Percentiles rank a stretch among this genome's conserved stretches.
phyloP scores from a whole-genome alignment of 2,797 vertebrate species.

The Calcarius lapponicus region DNA sequence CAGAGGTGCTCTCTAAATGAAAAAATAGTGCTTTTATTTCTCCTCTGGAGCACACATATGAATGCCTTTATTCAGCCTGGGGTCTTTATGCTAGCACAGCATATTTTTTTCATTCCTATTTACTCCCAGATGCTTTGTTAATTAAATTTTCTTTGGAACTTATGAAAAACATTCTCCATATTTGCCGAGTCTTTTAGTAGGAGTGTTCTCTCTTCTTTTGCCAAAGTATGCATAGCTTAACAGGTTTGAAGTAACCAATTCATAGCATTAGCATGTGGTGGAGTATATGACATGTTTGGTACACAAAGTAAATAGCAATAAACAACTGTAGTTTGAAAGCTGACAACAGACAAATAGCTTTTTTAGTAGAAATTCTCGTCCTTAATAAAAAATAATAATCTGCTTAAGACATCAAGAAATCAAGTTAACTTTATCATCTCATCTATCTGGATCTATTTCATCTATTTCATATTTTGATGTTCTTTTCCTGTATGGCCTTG shows the following conservation, averaged over 20 bases:
- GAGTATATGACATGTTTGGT: not conserved
- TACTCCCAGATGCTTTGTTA: conserved; percentile 28
- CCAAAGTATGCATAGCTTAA: not conserved
- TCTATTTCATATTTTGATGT: not conserved
- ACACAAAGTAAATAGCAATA: not conserved
- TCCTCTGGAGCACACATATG: not conserved
- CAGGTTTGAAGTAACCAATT: not conserved
- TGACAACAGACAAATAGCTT: not conserved
- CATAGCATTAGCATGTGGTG: not conserved
- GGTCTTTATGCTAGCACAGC: not conserved
- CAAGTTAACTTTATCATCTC: not conserved
- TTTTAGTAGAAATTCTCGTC: not conserved
- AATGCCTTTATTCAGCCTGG: not conserved
- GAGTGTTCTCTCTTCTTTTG: not conserved
- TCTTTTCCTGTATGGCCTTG: not conserved
- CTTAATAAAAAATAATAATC: not conserved
- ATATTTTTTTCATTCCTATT: conserved; percentile 10
- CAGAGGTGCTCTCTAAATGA: not conserved
- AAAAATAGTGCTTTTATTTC: conserved; percentile 1
- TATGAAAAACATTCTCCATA: not conserved
- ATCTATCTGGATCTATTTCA: not conserved
- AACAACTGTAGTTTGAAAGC: not conserved
- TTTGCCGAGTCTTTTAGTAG: not conserved
- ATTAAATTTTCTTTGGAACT: conserved; percentile 15
- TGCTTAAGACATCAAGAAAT: not conserved